These are phyloP conservation scores for Leptopilina boulardi DNA, from an alignment of 1,140 invertebrate genomes.

Conservation along the genomic window DNA sequence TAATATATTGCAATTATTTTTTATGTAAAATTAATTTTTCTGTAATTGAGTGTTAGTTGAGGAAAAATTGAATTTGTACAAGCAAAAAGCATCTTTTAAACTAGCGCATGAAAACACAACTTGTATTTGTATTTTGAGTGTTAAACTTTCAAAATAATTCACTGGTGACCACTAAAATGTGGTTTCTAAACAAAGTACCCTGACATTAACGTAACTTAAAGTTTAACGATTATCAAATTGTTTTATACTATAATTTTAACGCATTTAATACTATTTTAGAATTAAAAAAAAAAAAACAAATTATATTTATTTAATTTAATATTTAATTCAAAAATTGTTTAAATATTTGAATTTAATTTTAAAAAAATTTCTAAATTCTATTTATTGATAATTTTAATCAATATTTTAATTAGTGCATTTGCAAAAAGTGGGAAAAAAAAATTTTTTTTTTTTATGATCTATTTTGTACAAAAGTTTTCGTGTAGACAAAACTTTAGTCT, in stretches of 20 bases:
- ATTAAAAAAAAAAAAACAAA: neutral
- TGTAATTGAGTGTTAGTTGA: too few species aligned
- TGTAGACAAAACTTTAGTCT: neutral
- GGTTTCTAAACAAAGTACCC: neutral
- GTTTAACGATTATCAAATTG: slow-evolving; percentile 10
- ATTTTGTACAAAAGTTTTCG: neutral
- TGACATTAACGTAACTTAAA: neutral
- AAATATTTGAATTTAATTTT: too few species aligned
- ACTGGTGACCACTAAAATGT: neutral
- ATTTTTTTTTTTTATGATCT: neutral
- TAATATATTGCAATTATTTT: neutral
- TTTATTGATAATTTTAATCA: neutral
- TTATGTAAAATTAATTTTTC: too few species aligned
- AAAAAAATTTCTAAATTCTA: too few species aligned
- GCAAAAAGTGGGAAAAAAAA: neutral
- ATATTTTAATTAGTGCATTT: neutral
- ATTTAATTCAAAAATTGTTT: too few species aligned
- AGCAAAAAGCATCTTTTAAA: neutral
- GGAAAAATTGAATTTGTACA: neutral
- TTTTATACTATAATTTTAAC: neutral
- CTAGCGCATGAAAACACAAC: neutral
- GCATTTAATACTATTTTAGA: neutral
- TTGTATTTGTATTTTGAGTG: neutral
- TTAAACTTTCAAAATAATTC: neutral
- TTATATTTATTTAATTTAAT: too few species aligned